phyloP scores from a whole-genome alignment of 2,888 invertebrate genomes.

The Lasioglossum villosulum region DNA sequence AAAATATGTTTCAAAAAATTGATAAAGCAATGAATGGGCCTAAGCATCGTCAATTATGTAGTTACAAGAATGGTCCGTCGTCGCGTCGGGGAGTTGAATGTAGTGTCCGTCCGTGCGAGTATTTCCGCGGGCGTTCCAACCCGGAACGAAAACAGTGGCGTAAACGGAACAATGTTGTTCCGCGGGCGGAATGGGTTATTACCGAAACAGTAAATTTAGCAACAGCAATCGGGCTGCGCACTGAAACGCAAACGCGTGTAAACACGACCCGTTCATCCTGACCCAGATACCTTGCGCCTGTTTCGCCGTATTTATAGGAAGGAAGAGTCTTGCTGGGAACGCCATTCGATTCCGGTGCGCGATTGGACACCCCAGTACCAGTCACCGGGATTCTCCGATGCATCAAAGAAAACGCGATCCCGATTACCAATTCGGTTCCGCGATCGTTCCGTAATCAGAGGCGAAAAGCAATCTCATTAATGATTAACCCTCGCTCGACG shows the following conservation, averaged over 20 bases:
- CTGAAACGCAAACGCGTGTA: constrained; percentile 45
- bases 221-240: constrained; percentile 27
- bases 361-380: constrained; percentile 18
- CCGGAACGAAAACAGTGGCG: constrained; percentile 3
- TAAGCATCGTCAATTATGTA: neutral
- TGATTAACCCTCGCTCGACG: neutral
- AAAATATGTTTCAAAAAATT: no score
- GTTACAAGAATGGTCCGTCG: neutral
- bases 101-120: neutral
- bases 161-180: constrained; percentile 7
- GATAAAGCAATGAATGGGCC: no score
- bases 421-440: neutral
- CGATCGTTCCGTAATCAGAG: neutral
- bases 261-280: constrained; percentile 57
- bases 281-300: constrained; percentile 57
- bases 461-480: neutral
- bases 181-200: constrained; percentile 30
- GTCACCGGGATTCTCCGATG: neutral
- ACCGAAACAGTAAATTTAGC: constrained; percentile 58
- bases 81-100: neutral
- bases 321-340: constrained; percentile 21
- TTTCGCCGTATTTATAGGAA: constrained; percentile 59
- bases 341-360: constrained; percentile 17
- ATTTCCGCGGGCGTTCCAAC: neutral
- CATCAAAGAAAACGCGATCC: neutral